Base-by-base conservation (phyloP, 2,888 invertebrate species). In the Andrena bucephala region DNA sequence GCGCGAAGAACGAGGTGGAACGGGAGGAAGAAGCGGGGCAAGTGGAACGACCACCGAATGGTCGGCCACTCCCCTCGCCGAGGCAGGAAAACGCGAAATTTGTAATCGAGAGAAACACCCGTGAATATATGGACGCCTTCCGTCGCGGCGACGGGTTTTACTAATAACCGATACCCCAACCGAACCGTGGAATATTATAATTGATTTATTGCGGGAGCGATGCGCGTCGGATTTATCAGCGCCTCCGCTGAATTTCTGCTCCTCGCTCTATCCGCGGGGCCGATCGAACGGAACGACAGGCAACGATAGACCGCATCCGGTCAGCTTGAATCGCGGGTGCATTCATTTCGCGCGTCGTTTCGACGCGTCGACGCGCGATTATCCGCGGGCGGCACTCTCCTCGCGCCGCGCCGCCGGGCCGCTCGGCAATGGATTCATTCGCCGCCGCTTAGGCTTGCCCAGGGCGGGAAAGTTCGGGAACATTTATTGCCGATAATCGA, bases 151-250 rank as follows among this genome's bases (percentile, higher is more conserved):
- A 91, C 90, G 93, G 92, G 92, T 93, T 93, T 93, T 93, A 94
- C 94, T 94, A 94, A 94, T 94, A 94, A 93, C 93, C 93, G 92
- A 92, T 93, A 93, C 91, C 92, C 93, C 91, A 92, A 93, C 92
- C 93, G 91, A 93, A 93, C 92, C 94, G 92, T 94, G 94, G 93
- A 94, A 94, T 94, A 94, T 94, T 93, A 94, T 94, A 94, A 94
- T 94, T 94, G 94, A 94, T 94, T 94, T 94, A 94, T 93, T 87
- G 92, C 90, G 82, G 80, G 68, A 83, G 84, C 87, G 87, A 89
- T 88, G 88, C 85, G 79, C 82, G 89, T 89, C 90, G 92, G 89
- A 93, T 93, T 93, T 93, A 93, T 93, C 93, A 92, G 92, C 90
- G 89, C 87, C 89, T 87, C 89, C 86, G 67, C 60, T 76, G 50